phyloP scores from a whole-genome alignment of 2,797 vertebrate species.

The Gadopsis bispinosus region DNA sequence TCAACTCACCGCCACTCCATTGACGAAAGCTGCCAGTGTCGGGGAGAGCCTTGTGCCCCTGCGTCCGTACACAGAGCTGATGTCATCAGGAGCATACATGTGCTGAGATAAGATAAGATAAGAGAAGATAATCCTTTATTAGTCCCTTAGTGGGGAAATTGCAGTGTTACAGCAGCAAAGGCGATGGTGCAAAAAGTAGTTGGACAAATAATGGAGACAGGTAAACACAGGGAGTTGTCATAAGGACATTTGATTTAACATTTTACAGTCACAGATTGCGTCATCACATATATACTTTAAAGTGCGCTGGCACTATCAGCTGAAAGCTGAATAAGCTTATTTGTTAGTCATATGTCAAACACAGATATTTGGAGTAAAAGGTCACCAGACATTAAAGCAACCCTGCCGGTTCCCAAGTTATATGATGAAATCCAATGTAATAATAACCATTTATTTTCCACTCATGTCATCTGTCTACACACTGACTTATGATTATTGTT shows the following conservation, averaged over 20 bases:
- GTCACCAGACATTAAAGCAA: slow-evolving; percentile 30
- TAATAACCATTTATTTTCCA: slow-evolving; percentile 6
- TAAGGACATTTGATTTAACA: not conserved
- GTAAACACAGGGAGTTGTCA: slow-evolving; percentile 30
- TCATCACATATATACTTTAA: slow-evolving; percentile 15
- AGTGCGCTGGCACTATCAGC: slow-evolving; percentile 6
- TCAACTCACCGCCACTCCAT: slow-evolving; percentile 90
- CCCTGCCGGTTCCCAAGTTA: not conserved
- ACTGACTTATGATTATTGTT: not conserved
- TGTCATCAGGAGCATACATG: slow-evolving; percentile 82
- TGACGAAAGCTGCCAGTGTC: slow-evolving; percentile 88
- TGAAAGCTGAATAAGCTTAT: slow-evolving; percentile 34
- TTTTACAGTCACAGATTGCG: slow-evolving; percentile 11
- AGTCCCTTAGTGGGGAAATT: no score
- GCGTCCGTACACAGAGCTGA: slow-evolving; percentile 90
- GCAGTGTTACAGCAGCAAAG: no score
- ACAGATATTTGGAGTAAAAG: slow-evolving; percentile 17
- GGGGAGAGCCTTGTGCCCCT: slow-evolving; percentile 85
- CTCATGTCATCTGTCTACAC: slow-evolving; percentile 18
- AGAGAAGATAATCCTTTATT: no score
- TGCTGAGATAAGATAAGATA: no score
- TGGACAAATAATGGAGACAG: slow-evolving; percentile 18
- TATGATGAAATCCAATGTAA: not conserved
- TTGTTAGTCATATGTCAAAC: slow-evolving; percentile 25
- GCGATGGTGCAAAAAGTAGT: no score